Conservation (phyloP, 2,113 vertebrate species). For the Cyrtonyx montezumae region DNA sequence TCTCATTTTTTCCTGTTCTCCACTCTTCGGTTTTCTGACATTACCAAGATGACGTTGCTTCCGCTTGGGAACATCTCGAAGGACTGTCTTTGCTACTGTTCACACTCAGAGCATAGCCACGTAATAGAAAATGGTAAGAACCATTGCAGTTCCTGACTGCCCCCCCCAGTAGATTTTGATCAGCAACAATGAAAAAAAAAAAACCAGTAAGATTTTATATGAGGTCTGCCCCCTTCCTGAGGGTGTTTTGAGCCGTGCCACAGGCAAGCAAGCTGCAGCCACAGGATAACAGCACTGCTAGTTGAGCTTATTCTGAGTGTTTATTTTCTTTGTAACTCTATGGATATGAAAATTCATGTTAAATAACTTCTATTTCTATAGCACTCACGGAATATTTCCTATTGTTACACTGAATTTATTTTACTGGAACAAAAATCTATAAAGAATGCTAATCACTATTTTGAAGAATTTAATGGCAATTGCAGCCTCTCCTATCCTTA, state of each 20-base stretch:
- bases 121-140: neutral
- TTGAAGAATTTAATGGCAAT: neutral
- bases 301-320: neutral
- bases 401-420: neutral
- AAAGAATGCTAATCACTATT: neutral
- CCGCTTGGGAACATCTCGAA: neutral
- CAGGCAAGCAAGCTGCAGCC: neutral
- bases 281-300: neutral
- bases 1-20: neutral
- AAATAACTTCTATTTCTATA: slow-evolving; percentile 12
- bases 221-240: neutral
- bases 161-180: neutral
- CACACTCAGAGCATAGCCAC: neutral
- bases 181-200: neutral
- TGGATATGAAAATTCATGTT: neutral
- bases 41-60: neutral
- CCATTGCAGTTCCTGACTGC: neutral
- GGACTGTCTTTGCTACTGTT: neutral
- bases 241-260: neutral
- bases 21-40: neutral
- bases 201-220: neutral
- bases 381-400: neutral
- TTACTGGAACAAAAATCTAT: slow-evolving; percentile 4
- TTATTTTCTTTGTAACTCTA: neutral
- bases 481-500: neutral